Evolutionary conservation across 1,140 invertebrate species (phyloP).

Genomic region (Epicauta chinensis): DNA sequence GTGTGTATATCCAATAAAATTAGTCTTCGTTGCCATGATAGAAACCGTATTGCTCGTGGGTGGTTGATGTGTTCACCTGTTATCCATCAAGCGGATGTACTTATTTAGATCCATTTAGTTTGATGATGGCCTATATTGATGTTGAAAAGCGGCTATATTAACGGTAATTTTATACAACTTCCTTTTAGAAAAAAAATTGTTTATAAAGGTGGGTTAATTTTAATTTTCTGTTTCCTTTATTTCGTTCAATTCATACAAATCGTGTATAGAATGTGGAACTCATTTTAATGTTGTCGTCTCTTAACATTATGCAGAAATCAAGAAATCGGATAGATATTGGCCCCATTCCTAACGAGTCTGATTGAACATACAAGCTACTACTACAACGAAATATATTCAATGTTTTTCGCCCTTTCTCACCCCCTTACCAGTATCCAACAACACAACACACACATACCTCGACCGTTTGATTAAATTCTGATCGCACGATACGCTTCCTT

Average conservation of each 20-base stretch:
- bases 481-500: conserved; percentile 21
- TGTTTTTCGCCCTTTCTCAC: conserved; percentile 18
- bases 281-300: not conserved
- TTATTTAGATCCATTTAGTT: conserved; percentile 24
- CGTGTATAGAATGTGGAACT: too few relatives aligned
- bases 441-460: conserved; percentile 17
- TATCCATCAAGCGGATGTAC: conserved; percentile 17
- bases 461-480: conserved; percentile 34
- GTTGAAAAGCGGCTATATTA: not conserved
- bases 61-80: conserved; percentile 21
- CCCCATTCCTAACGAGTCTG: conserved; percentile 27
- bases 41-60: conserved; percentile 10
- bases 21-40: not conserved
- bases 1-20: not conserved
- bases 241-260: too few relatives aligned
- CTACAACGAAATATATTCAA: conserved; percentile 20
- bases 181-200: not conserved
- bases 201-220: not conserved
- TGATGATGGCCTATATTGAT: not conserved
- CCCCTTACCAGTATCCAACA: not conserved
- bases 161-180: too few relatives aligned
- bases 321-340: conserved; percentile 22
- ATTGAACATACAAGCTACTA: conserved; percentile 25
- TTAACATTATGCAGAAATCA: conserved; percentile 29
- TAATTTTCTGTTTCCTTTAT: too few relatives aligned